Conservation (phyloP, 2,113 vertebrate genomes). For the Lota lota region DNA sequence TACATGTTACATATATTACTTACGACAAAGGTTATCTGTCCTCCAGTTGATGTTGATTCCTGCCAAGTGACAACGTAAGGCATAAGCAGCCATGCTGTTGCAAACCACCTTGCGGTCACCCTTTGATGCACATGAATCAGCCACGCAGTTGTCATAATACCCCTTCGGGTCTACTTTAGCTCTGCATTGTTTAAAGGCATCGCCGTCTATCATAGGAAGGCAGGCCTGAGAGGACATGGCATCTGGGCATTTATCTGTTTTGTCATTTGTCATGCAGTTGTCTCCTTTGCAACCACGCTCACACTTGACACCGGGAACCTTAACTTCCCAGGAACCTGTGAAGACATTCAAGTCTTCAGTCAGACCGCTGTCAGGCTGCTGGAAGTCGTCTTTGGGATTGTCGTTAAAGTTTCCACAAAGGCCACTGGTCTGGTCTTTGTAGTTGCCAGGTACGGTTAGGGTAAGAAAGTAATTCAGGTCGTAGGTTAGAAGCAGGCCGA, state of each 20-base stretch:
- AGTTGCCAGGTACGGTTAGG: conserved; percentile 64
- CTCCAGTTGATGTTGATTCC: conserved; percentile 67
- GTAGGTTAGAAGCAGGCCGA: conserved; percentile 63
- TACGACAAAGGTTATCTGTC: conserved; percentile 69
- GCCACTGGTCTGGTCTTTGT: conserved; percentile 59
- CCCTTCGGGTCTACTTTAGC: conserved; percentile 53
- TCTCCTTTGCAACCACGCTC: conserved; percentile 49
- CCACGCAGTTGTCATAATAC: conserved; percentile 74
- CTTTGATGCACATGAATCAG: conserved; percentile 63
- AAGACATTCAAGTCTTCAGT: conserved; percentile 42
- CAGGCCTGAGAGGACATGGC: too few relatives aligned
- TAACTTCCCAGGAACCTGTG: conserved; percentile 59
- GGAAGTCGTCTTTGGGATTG: conserved; percentile 54
- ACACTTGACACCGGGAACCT: conserved; percentile 50
- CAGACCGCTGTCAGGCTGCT: conserved; percentile 18
- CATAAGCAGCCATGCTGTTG: conserved; percentile 62
- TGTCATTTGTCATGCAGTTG: conserved; percentile 3
- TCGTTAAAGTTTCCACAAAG: conserved; percentile 73
- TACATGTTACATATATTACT: conserved; percentile 28
- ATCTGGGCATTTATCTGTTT: too few relatives aligned
- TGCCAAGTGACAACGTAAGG: conserved; percentile 57
- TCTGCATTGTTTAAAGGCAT: too few relatives aligned
- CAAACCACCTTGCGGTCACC: conserved; percentile 50
- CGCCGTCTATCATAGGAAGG: too few relatives aligned
- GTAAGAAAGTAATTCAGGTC: conserved; percentile 59